phyloP scores from a whole-genome alignment of 2,888 invertebrate genomes.

The Scaptodrosophila latifasciaeformis region DNA sequence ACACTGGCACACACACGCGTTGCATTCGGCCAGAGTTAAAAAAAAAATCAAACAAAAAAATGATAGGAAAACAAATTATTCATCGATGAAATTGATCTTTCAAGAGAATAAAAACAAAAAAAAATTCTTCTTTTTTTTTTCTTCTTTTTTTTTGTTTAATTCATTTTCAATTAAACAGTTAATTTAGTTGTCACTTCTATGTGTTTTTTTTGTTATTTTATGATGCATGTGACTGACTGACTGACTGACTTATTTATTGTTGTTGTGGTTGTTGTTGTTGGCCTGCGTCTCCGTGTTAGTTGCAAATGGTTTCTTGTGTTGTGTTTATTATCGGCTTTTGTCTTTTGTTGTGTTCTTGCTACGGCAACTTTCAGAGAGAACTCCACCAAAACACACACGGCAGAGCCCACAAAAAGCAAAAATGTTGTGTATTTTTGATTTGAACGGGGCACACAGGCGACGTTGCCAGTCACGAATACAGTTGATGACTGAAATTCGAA shows the following conservation, averaged over 20 bases:
- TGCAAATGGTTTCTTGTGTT: neutral
- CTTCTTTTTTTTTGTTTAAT: too few relatives aligned
- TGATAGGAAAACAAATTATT: neutral
- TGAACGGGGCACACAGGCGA: slow-evolving; percentile 54
- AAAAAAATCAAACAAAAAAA: neutral
- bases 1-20: slow-evolving; percentile 32
- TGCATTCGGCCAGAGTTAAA: too few relatives aligned
- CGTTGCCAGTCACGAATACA: slow-evolving; percentile 76
- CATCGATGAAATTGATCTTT: neutral
- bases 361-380: too few relatives aligned
- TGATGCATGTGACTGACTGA: neutral
- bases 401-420: slow-evolving; percentile 43
- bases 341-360: neutral
- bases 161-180: neutral
- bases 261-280: slow-evolving; percentile 1
- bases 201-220: slow-evolving; percentile 4
- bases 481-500: slow-evolving; percentile 75
- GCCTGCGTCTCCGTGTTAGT: neutral
- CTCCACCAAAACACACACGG: slow-evolving; percentile 6
- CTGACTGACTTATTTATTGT: neutral
- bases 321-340: neutral
- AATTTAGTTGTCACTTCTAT: neutral
- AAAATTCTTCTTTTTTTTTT: too few relatives aligned
- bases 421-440: slow-evolving; percentile 48
- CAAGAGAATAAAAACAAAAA: too few relatives aligned